Conservation (phyloP, 2,888 invertebrate species). For the Melanotus villosus region DNA sequence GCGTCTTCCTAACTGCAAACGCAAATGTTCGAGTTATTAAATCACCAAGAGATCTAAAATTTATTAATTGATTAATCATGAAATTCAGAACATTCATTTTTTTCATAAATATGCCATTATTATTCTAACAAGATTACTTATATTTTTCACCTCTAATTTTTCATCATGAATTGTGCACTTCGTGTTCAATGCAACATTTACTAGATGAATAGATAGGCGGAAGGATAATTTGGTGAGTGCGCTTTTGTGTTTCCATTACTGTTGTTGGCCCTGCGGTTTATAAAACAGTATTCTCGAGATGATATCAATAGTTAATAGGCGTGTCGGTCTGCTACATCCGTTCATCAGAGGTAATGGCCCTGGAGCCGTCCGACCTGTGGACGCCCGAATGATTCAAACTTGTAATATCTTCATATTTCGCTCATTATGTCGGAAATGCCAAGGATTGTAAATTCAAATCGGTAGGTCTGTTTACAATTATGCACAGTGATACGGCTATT, state of each 20-base stretch:
- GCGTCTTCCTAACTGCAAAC: too few relatives aligned
- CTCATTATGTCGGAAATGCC: conserved; percentile 23
- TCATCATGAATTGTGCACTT: conserved; percentile 1
- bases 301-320: conserved; percentile 41
- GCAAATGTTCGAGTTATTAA: too few relatives aligned
- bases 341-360: conserved; percentile 34
- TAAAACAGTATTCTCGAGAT: conserved; percentile 35
- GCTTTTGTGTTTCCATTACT: conserved; percentile 36
- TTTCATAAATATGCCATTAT: too few relatives aligned
- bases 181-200: conserved; percentile 28
- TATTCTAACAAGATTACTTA: too few relatives aligned
- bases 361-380: conserved; percentile 31
- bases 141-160: too few relatives aligned
- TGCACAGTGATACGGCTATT: conserved; percentile 5
- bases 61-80: too few relatives aligned
- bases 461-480: neutral
- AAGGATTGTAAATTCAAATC: neutral
- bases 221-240: conserved; percentile 27
- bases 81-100: too few relatives aligned
- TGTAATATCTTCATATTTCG: conserved; percentile 17
- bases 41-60: too few relatives aligned
- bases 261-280: conserved; percentile 34
- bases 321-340: conserved; percentile 39
- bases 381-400: conserved; percentile 25
- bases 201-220: conserved; percentile 23